phyloP scores from a whole-genome alignment of 64 coral and sea anemone genomes.

The Porites australiensis region DNA sequence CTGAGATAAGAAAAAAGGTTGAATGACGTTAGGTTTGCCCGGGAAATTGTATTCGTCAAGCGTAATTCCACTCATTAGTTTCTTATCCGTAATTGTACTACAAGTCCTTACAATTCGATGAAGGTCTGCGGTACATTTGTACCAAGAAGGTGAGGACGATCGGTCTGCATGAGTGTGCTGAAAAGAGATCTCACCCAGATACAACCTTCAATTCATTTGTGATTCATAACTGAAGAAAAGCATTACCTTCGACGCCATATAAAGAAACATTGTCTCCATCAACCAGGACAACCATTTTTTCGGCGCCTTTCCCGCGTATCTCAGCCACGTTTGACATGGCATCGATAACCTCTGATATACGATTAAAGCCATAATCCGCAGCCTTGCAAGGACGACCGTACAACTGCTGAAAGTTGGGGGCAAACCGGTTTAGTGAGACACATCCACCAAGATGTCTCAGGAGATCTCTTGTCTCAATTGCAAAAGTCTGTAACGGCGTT shows the following conservation, averaged over 20 bases:
- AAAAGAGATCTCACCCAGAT: too few species aligned
- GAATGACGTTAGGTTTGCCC: too few species aligned
- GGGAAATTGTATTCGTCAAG: too few species aligned
- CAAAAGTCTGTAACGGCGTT: slow-evolving; percentile 78
- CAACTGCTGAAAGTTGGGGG: slow-evolving; percentile 67
- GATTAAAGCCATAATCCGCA: slow-evolving; percentile 60
- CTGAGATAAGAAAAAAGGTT: too few species aligned
- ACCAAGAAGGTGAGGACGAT: too few species aligned
- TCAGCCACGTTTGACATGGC: slow-evolving; percentile 48
- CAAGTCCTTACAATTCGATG: too few species aligned
- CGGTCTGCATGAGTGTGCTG: too few species aligned
- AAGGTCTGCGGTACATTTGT: too few species aligned
- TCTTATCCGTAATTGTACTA: too few species aligned
- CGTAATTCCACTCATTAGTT: too few species aligned
- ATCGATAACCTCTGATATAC: slow-evolving; percentile 59
- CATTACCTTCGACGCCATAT: background rate
- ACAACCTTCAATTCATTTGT: too few species aligned
- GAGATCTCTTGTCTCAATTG: slow-evolving; percentile 81
- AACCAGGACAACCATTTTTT: slow-evolving; percentile 69
- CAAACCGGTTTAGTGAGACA: slow-evolving; percentile 82
- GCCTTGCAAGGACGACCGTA: slow-evolving; percentile 58
- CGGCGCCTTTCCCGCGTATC: slow-evolving; percentile 57
- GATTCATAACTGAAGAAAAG: too few species aligned
- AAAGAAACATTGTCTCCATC: slow-evolving; percentile 19
- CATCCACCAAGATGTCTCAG: slow-evolving; percentile 78